These are phyloP conservation scores for Lamprotornis superbus DNA, from an alignment of 2,113 vertebrate species.

Conservation along the genomic window DNA sequence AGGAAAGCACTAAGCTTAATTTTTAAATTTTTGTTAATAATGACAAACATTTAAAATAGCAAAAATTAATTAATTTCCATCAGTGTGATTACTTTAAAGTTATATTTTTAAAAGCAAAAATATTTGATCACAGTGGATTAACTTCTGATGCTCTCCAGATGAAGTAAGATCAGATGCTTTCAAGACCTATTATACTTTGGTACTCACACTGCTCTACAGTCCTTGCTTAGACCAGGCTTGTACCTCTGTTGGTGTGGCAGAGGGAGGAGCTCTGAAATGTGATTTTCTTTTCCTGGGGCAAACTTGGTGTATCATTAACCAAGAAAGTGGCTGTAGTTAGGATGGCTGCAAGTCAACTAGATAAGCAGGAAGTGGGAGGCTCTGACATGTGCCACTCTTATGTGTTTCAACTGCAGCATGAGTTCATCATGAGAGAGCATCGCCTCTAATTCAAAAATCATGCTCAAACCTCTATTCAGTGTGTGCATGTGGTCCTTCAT, in stretches of 20 bases:
- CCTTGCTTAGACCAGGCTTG: neutral
- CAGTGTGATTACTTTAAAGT: neutral
- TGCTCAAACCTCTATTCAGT: neutral
- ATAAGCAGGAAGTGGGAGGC: neutral
- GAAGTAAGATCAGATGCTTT: neutral
- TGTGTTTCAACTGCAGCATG: neutral
- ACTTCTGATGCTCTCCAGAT: neutral
- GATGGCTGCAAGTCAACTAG: neutral
- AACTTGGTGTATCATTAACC: neutral
- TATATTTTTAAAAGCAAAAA: neutral
- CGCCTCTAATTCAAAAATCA: neutral
- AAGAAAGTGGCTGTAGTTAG: neutral
- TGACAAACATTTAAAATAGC: neutral
- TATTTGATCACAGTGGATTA: neutral
- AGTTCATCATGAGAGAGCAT: neutral
- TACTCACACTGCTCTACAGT: neutral
- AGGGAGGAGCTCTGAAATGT: neutral
- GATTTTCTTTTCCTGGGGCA: neutral
- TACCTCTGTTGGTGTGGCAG: neutral
- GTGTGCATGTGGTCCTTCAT: neutral
- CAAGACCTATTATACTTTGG: neutral
- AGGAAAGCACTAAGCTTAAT: neutral
- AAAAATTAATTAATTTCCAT: neutral
- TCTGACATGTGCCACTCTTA: neutral
- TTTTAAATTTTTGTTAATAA: neutral